These are phyloP conservation scores for Andrena praecox DNA, from an alignment of 2,888 invertebrate species.

Conservation along the genomic window DNA sequence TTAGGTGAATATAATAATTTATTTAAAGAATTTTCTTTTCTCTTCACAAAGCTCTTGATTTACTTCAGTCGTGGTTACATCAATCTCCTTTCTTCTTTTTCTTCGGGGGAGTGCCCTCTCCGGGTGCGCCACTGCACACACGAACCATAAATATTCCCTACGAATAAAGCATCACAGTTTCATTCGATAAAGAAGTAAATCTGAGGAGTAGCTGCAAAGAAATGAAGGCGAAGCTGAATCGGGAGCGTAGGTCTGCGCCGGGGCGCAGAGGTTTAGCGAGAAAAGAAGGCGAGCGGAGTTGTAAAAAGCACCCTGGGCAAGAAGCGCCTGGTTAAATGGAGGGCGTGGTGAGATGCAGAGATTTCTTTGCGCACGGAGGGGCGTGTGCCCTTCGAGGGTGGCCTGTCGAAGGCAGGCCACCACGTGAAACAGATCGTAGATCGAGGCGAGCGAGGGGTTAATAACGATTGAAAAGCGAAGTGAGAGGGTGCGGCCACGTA, in stretches of 20 bases:
- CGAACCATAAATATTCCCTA: too few relatives aligned
- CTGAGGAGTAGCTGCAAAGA: not conserved
- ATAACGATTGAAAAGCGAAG: slow-evolving; percentile 48
- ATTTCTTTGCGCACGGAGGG: slow-evolving; percentile 43
- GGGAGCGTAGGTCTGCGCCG: not conserved
- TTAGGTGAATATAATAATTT: too few relatives aligned
- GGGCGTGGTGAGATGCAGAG: slow-evolving; percentile 60
- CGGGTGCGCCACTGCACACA: too few relatives aligned
- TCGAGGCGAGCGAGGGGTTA: slow-evolving; percentile 37
- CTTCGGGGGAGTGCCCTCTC: too few relatives aligned
- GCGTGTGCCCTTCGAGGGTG: slow-evolving; percentile 58
- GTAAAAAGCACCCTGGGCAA: slow-evolving; percentile 45
- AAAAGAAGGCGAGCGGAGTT: slow-evolving; percentile 8
- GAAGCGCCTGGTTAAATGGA: slow-evolving; percentile 47
- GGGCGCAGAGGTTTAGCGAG: not conserved
- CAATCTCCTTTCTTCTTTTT: too few relatives aligned
- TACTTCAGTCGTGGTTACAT: too few relatives aligned
- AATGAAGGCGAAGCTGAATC: not conserved
- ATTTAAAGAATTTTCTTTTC: too few relatives aligned
- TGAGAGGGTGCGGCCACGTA: slow-evolving; percentile 36
- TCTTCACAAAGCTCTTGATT: too few relatives aligned
- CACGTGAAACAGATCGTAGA: slow-evolving; percentile 30
- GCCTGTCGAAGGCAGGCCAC: slow-evolving; percentile 28
- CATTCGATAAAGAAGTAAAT: too few relatives aligned
- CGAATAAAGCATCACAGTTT: too few relatives aligned